phyloP scores from a whole-genome alignment of 2,888 invertebrate species.

The Ophonus ardosiacus region DNA sequence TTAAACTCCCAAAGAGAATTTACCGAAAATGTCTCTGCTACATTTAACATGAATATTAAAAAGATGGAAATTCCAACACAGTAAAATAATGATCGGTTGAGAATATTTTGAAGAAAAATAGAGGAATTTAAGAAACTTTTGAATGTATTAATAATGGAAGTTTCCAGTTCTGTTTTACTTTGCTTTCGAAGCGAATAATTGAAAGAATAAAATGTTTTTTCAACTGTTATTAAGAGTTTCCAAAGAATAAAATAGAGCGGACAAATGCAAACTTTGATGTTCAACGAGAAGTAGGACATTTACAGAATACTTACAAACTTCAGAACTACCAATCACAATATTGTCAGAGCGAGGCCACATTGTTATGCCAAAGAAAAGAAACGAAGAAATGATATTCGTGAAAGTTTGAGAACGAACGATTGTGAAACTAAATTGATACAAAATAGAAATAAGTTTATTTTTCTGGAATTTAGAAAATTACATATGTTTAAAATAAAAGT shows the following conservation, averaged over 20 bases:
- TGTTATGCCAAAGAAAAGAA: background rate
- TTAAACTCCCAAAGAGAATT: background rate
- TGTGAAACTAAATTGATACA: no score
- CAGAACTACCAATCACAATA: background rate
- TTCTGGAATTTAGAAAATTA: no score
- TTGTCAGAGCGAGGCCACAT: background rate
- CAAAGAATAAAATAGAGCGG: slow-evolving; percentile 10
- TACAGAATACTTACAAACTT: background rate
- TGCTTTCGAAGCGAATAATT: slow-evolving; percentile 22
- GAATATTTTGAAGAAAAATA: background rate
- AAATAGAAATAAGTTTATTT: no score
- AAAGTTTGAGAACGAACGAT: no score
- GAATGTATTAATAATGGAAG: slow-evolving; percentile 16
- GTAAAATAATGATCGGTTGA: background rate
- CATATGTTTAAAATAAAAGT: no score
- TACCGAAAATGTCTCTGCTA: background rate
- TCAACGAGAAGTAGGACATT: slow-evolving; percentile 1
- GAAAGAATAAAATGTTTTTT: slow-evolving; percentile 35
- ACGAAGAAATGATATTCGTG: background rate
- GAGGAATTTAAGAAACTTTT: slow-evolving; percentile 19
- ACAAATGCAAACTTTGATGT: slow-evolving; percentile 14
- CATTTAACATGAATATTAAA: background rate
- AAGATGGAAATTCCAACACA: background rate
- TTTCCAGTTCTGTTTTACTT: slow-evolving; percentile 16
- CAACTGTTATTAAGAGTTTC: slow-evolving; percentile 23